Base-by-base conservation (phyloP, 2,888 invertebrate genomes). In the Agrotis ipsilon region DNA sequence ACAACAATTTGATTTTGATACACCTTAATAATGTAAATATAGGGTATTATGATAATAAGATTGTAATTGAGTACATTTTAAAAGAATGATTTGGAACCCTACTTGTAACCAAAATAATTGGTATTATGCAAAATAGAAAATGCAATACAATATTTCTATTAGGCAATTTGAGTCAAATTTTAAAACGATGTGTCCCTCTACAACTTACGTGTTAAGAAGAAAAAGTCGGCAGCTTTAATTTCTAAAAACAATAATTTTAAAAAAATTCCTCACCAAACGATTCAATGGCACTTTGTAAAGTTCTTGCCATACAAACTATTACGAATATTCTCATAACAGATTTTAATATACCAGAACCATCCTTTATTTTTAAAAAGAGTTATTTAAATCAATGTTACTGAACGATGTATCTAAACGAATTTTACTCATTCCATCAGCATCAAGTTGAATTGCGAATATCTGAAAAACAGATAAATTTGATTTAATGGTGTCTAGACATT, bases 11-110 rank as follows among this genome's bases (percentile, higher is more conserved):
- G 52, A 61, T 80, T 80, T 68, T 49, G 54, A 49, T 51, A 68
- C 51, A 75, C 24, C 61, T 73, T 75, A 52, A 71, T 66, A 65
- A 73, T 83, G 83, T 84, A 84, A 78, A 84, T 83, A 83, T 82
- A 73, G 69, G 32, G 71, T 76, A 75, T 73, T 69, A 68, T 70
- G 54, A 67, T 39, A 16, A 58, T 70, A 75, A 74, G 46, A 68
- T 72, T 74, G 59, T 75, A 72, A 65, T 75, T 75, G 67, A 78
- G 73, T 78, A 75, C 64, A 82, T 78, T 77, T 80, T 58, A 72
- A 81, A 72, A 63, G 46, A 62, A 59, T 43, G 64, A 68, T 68
- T 75, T 77, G 67, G 54, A 72, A 72, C 52, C 59, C 57, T 55
- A 54, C 19, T 18, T 62, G n/a, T 16, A 51, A 59, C 24, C 6